A percentile compares a stretch with the other conserved stretches of the same genome.
Evolutionary conservation across 1,140 invertebrate genomes (phyloP).

Genomic region (Musca vetustissima): DNA sequence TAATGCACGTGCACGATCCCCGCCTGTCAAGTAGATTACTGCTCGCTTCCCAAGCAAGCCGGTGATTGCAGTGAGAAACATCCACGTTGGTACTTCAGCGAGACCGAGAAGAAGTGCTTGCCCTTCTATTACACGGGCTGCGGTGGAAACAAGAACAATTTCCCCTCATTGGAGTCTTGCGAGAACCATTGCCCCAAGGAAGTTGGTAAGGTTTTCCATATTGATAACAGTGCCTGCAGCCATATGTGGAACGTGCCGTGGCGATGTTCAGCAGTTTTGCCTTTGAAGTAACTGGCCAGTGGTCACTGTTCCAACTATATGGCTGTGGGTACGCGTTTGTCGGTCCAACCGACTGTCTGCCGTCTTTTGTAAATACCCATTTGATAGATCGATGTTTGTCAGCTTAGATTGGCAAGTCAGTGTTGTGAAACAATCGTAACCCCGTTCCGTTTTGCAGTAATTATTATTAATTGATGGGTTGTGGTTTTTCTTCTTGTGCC

Average conservation of each 20-base stretch:
- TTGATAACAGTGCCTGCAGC: not conserved
- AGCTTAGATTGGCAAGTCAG: conserved; percentile 30
- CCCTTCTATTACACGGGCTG: conserved; percentile 95
- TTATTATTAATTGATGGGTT: not conserved
- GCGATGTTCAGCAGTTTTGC: too few relatives aligned
- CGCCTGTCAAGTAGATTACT: conserved; percentile 65
- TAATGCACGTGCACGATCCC: conserved; percentile 22
- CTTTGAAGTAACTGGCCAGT: too few relatives aligned
- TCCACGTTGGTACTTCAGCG: conserved; percentile 85
- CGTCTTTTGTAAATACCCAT: too few relatives aligned
- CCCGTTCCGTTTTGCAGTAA: conserved; percentile 7
- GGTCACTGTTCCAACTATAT: too few relatives aligned
- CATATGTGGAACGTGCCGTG: not conserved
- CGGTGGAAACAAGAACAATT: conserved; percentile 87
- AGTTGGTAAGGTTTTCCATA: conserved; percentile 66
- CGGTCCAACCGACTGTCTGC: too few relatives aligned
- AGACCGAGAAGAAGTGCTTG: conserved; percentile 81
- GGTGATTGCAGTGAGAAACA: conserved; percentile 80
- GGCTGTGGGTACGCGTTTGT: too few relatives aligned
- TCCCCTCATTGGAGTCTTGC: conserved; percentile 76
- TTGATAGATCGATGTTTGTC: too few relatives aligned
- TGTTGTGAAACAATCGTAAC: conserved; percentile 33
- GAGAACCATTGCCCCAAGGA: conserved; percentile 76
- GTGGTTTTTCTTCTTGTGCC: conserved; percentile 17
- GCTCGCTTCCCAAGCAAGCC: conserved; percentile 73